Percentiles rank a stretch among this genome's conserved stretches.
Evolutionary conservation across 2,113 vertebrate species (phyloP).

Genomic region (Bubalus kerabau): DNA sequence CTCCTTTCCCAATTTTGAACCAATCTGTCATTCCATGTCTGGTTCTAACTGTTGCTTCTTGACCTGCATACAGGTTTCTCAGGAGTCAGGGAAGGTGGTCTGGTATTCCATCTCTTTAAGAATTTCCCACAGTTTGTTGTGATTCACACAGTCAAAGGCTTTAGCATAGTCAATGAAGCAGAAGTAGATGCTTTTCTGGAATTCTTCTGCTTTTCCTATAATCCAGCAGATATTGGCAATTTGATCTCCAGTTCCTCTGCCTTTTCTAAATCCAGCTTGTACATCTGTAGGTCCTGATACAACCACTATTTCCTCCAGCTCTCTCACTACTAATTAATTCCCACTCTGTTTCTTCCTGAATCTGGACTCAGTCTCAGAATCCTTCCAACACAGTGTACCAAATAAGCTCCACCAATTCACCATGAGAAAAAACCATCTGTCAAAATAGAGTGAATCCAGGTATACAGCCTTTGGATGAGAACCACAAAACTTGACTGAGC

Average conservation of each 20-base stretch:
- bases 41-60: not conserved
- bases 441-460: not conserved
- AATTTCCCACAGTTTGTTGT: not conserved
- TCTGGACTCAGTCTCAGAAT: not conserved
- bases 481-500: not conserved
- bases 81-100: not conserved
- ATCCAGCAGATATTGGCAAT: not conserved
- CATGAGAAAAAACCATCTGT: not conserved
- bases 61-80: not conserved
- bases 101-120: not conserved
- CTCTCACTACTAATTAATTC: not conserved
- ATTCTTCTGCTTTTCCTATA: not conserved
- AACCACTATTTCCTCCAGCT: not conserved
- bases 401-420: not conserved
- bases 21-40: not conserved
- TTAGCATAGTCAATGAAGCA: not conserved
- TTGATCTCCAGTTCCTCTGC: not conserved
- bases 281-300: not conserved
- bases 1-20: not conserved
- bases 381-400: not conserved
- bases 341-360: not conserved
- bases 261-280: not conserved
- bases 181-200: not conserved
- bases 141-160: not conserved
- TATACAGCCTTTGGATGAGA: not conserved